Base-by-base conservation (phyloP, 1,140 invertebrate genomes). In the Harlomillsia oculata region DNA sequence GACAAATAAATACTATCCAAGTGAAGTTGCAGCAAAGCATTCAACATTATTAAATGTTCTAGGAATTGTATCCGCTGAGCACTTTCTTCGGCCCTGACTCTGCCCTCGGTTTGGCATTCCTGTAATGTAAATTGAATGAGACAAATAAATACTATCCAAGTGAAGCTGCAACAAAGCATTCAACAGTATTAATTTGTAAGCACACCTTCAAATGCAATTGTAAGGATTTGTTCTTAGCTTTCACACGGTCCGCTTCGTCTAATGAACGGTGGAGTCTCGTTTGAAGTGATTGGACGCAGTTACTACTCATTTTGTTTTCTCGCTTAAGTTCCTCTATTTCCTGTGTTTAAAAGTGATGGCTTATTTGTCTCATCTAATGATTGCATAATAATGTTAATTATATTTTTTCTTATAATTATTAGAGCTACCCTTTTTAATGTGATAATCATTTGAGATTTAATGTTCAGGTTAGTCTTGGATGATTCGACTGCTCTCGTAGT, bases 181-280 rank as follows among this genome's bases (percentile, higher is more conserved):
- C 8, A 34, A 34, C 8, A 34, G 32, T 34, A 8, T n/a, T n/a
- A n/a, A n/a, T n/a, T n/a, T n/a, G n/a, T n/a, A n/a, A n/a, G 21
- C 29, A 8, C 18, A 63, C 61, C 44, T 56, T 55, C 5, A 63
- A 20, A 51, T 63, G 53, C n/a, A 59, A 29, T 18, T 54, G 39
- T 5, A 53, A 3, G 14, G 63, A 62, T 43, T 60, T 55, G 43
- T 59, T 59, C 46, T 62, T 59, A 13, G 49, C 37, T 43, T 62
- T 65, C n/a, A 65, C 25, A 2, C 51, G 25, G 16, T 62, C 57
- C 46, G 54, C 60, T 40, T 65, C 64, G 6, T 65, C 64, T 1
- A 23, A 13, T 13, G 51, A 32, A 6, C 60, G 43, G 44, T 65
- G 43, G 8, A 62, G 41, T 36, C 64, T 41, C 6, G 60, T 58